Conservation (phyloP, 2,797 vertebrate species). For the Eulemur rubriventer region DNA sequence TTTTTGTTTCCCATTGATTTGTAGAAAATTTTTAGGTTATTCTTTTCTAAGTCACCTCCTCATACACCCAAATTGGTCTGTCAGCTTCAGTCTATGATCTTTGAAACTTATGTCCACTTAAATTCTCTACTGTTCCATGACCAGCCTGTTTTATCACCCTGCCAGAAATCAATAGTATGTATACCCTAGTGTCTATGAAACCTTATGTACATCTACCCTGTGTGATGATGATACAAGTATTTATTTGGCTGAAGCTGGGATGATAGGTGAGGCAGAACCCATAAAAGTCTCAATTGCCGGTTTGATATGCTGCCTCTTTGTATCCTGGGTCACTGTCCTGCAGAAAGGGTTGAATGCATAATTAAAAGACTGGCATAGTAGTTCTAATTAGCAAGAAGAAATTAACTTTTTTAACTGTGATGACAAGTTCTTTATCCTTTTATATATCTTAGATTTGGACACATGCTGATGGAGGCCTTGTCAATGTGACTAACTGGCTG, state of each 20-base stretch:
- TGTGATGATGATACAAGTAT: conserved; percentile 48
- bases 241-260: conserved; percentile 40
- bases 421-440: conserved; percentile 40
- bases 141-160: not conserved
- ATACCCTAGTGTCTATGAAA: not conserved
- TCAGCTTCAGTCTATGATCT: not conserved
- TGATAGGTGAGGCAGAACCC: not conserved
- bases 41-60: not conserved
- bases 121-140: conserved; percentile 20
- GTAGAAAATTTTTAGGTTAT: not conserved
- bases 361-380: conserved; percentile 48
- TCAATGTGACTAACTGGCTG: not conserved
- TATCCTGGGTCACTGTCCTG: conserved; percentile 19
- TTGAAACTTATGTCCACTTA: conserved; percentile 22
- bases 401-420: not conserved
- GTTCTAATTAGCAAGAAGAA: conserved; percentile 48
- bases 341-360: not conserved
- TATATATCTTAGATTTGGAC: conserved; percentile 4
- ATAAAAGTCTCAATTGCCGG: conserved; percentile 25
- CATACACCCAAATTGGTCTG: not conserved
- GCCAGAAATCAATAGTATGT: conserved; percentile 20
- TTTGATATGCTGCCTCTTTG: not conserved
- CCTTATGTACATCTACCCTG: not conserved
- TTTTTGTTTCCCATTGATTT: not conserved
- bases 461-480: not conserved